Base-by-base conservation (phyloP, 2,888 invertebrate species). In the Stratiomys singularior region DNA sequence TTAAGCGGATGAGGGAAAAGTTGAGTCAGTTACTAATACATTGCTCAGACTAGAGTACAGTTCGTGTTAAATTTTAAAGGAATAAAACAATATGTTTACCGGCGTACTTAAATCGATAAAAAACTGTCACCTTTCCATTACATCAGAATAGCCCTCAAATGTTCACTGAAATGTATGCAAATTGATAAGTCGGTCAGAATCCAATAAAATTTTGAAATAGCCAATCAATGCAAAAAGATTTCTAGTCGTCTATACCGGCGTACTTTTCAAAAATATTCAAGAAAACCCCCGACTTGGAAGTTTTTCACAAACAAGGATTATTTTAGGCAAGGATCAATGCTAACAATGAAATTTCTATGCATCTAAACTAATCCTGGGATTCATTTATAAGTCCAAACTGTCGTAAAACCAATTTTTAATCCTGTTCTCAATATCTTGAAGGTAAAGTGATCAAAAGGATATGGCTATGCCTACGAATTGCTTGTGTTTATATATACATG, bases 371-470 rank as follows among this genome's bases (percentile, higher is more conserved):
- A 76, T 44, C 58, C 71, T 30, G 18, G 44, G 23, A 15, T 30
- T 46, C 44, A 52, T 23, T 25, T 25, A 37, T 74, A 74, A 74
- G 15, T 60, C 74, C 60, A 60, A 60, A 37, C 60, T 37, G 60
- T 60, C 74, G 44, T 74, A 74, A 74, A 74, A 74, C 74, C 47
- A 56, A 46, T 37, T 28, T 46, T 67, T 76, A 78, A 78, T 78
- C 78, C 76, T 71, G 63, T 78, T 66, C 66, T 63, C 58, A 78
- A 78, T 67, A 71, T 77, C 76, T 69, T 56, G 76, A 37, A 78
- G 74, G 74, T 74, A 74, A 74, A 72, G 56, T 27, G 71, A 72
- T 72, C 71, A 72, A 11, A 56, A 72, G n/a, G 56, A 7, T 13
- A 15, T 11, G n/a, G n/a, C 3, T 9, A 44, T 44, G 44, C 13